Conservation (phyloP, 1,140 invertebrate species). For the Globodera rostochiensis region DNA sequence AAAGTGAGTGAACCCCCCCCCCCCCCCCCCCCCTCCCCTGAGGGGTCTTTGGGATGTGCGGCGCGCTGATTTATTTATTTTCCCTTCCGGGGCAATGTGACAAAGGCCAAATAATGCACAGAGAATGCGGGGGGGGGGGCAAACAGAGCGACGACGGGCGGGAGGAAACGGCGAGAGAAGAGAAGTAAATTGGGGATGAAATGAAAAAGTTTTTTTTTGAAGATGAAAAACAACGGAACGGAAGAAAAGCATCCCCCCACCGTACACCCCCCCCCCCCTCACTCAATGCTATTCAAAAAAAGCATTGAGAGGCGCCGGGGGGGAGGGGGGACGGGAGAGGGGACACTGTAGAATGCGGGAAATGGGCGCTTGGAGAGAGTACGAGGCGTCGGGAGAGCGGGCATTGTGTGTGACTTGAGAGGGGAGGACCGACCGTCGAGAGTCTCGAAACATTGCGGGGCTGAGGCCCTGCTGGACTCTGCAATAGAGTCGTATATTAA, state of each 20-base stretch:
- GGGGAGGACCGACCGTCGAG: too few species aligned
- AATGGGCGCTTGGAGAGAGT: too few species aligned
- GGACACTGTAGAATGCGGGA: not conserved
- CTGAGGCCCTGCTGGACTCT: too few species aligned
- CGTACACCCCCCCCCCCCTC: not conserved
- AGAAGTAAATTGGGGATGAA: not conserved
- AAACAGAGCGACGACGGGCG: not conserved
- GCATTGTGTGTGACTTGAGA: too few species aligned
- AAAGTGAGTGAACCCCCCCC: not conserved
- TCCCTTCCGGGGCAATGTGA: conserved; percentile 6
- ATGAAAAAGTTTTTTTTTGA: not conserved
- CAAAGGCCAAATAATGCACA: conserved; percentile 13
- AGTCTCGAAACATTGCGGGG: too few species aligned
- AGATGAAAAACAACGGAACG: not conserved
- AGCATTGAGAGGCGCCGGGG: not conserved
- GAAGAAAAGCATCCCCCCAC: not conserved
- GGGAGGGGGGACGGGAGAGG: too few species aligned
- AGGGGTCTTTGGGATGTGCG: not conserved
- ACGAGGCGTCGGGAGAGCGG: too few species aligned
- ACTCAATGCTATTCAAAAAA: not conserved
- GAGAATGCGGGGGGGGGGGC: not conserved
- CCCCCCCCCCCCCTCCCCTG: too few species aligned
- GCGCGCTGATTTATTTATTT: not conserved
- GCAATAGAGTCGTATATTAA: too few species aligned
- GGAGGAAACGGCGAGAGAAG: not conserved